phyloP scores from a whole-genome alignment of 1,140 invertebrate species.

The Papilio polytes region DNA sequence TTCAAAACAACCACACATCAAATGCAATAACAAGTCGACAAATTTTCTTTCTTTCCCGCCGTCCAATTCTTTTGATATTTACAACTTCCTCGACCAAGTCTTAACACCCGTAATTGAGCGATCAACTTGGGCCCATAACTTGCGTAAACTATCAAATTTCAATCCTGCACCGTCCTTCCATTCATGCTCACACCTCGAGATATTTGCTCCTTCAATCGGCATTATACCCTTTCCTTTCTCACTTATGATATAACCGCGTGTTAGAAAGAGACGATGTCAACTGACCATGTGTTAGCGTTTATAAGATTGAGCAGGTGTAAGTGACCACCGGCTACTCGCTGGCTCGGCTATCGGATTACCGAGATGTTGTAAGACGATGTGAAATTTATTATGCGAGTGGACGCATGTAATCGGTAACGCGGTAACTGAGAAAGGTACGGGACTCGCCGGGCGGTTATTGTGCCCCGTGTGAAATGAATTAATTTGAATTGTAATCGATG shows the following conservation, averaged over 20 bases:
- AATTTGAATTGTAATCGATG: constrained; percentile 73
- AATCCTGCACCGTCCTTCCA: constrained; percentile 54
- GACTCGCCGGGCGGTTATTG: constrained; percentile 52
- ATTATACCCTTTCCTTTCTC: constrained; percentile 42
- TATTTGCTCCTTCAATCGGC: constrained; percentile 45
- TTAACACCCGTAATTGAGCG: constrained; percentile 75
- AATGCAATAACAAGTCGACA: constrained; percentile 49
- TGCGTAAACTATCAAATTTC: constrained; percentile 68
- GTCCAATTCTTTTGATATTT: constrained; percentile 59
- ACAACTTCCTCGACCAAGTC: constrained; percentile 66
- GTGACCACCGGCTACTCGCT: constrained; percentile 64
- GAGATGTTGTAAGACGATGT: constrained; percentile 57
- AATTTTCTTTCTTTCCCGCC: constrained; percentile 48
- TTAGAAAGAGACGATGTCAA: constrained; percentile 45
- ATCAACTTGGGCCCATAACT: constrained; percentile 66
- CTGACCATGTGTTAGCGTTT: constrained; percentile 43
- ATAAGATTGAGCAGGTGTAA: constrained; percentile 61
- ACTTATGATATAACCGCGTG: background rate
- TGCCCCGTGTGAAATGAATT: constrained; percentile 65
- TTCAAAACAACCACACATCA: background rate
- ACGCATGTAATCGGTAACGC: constrained; percentile 64
- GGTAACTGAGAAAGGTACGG: constrained; percentile 52
- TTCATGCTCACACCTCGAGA: constrained; percentile 43
- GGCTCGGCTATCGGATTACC: constrained; percentile 63
- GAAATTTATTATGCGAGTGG: constrained; percentile 59